A percentile compares a stretch with the other conserved stretches of the same genome.
Conservation (phyloP, 2,797 vertebrate species). For the Spatula versicolor region DNA sequence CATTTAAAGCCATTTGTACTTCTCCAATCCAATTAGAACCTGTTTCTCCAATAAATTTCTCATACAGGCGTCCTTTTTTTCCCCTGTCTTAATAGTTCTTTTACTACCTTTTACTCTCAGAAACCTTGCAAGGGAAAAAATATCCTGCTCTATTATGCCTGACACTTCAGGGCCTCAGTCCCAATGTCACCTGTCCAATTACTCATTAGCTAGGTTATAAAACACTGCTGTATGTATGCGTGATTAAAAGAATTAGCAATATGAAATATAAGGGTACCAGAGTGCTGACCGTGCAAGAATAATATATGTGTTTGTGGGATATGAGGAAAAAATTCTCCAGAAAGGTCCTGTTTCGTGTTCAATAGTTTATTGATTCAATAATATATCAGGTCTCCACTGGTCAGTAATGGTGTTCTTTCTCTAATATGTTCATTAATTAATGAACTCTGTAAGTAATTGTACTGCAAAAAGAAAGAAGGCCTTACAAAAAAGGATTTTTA, state of each 20-base stretch:
- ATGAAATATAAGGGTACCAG: constrained; percentile 69
- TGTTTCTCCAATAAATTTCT: neutral
- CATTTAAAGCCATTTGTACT: constrained; percentile 3
- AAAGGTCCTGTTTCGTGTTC: constrained; percentile 74
- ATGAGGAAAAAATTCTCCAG: constrained; percentile 53
- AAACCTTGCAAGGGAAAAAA: neutral
- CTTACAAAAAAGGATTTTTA: constrained; percentile 14
- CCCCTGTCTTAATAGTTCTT: neutral
- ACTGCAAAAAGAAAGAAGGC: constrained; percentile 3
- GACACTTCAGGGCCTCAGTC: constrained; percentile 37
- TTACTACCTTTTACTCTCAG: neutral
- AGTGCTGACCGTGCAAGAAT: constrained; percentile 71
- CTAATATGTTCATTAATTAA: constrained; percentile 80
- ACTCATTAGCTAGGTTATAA: constrained; percentile 68
- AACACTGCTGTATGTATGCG: constrained; percentile 18
- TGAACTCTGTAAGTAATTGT: constrained; percentile 73
- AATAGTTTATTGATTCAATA: constrained; percentile 73
- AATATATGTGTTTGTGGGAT: constrained; percentile 66
- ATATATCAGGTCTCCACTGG: constrained; percentile 67
- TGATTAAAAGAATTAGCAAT: constrained; percentile 73
- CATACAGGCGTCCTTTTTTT: neutral
- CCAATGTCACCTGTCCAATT: constrained; percentile 60
- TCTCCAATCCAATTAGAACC: neutral
- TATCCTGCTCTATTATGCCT: neutral
- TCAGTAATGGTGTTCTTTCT: constrained; percentile 74